Base-by-base conservation (phyloP, 53 echinoderm and acorn worm species). In the Paracentrotus lividus region DNA sequence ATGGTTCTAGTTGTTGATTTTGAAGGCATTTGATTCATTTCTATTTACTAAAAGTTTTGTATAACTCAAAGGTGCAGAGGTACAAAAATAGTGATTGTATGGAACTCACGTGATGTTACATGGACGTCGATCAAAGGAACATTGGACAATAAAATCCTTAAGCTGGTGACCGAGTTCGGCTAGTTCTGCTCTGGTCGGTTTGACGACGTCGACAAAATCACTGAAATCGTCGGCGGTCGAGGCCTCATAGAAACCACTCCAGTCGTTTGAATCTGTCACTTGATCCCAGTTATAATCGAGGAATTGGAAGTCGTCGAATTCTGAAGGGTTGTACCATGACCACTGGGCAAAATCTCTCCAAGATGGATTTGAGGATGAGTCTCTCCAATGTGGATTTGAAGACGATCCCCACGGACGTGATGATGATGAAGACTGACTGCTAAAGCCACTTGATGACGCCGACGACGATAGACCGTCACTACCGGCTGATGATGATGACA, bases 91-190 rank as follows among this genome's bases (percentile, higher is more conserved):
- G 64, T 29, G 8, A 29, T 9, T 64, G 64, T 64, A 13, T 0
- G 1, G n/a, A 14, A 97, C 96, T 95, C 67, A 96, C 98, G 93
- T 98, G 81, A 96, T 96, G 69, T 98, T 97, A 88, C 98, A 98
- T 5, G 33, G 67, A 20, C 95, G 93, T 45, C 95, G 96, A 85
- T 98, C 98, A 44, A 98, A 98, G 31, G 98, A 96, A 65, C 98
- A 98, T 90, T 98, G 98, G 10, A 98, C 88, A 8, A 98, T 95
- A 33, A 98, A 97, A 21, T 98, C 97, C 49, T 94, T 77, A 0
- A 97, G 92, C 53, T 97, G 91, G 53, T 97, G 98, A 2, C 98
- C 98, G 24, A 86, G 86, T 0, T 88, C 60, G 18, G 16, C 3
- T 2, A 98, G 85, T 51, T 98, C 98, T 18, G 94, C 94, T 57